Percentiles rank a stretch among this genome's conserved stretches.
Evolutionary conservation across 2,113 vertebrate genomes (phyloP).

Genomic region (Sorex araneus): DNA sequence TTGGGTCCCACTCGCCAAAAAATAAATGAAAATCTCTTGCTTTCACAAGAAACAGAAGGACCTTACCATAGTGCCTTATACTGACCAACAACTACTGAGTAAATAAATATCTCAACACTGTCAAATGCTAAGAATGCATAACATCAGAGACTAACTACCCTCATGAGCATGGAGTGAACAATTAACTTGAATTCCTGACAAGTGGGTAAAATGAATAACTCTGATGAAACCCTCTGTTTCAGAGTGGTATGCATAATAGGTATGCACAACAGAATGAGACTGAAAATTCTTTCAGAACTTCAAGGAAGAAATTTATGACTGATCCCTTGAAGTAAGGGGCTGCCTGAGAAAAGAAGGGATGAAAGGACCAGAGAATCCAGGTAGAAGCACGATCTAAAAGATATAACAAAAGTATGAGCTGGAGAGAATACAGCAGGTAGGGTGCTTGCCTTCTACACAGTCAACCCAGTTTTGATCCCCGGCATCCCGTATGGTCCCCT

Average conservation of each 20-base stretch:
- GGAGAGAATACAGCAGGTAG: no score
- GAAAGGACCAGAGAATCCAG: not conserved
- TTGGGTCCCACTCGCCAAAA: no score
- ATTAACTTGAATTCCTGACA: not conserved
- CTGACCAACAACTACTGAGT: conserved; percentile 42
- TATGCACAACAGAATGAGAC: not conserved
- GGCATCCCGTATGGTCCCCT: no score
- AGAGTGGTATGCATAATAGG: not conserved
- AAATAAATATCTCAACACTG: not conserved
- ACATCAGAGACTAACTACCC: conserved; percentile 23
- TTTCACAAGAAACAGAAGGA: conserved; percentile 51
- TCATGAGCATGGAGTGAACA: not conserved
- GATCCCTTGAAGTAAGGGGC: not conserved
- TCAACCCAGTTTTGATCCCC: no score
- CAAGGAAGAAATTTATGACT: not conserved
- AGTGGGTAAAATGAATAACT: conserved; percentile 22
- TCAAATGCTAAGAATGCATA: conserved; percentile 37
- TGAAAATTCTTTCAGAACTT: conserved; percentile 10
- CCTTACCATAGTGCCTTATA: conserved; percentile 41
- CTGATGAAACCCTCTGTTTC: not conserved
- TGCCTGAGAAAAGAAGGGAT: not conserved
- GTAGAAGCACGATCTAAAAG: no score
- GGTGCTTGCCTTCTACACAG: no score
- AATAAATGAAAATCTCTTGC: not conserved
- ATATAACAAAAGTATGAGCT: no score